Percentiles rank a stretch among this genome's conserved stretches.
phyloP scores from a whole-genome alignment of 2,888 invertebrate species.

The Rhogogaster chlorosoma region DNA sequence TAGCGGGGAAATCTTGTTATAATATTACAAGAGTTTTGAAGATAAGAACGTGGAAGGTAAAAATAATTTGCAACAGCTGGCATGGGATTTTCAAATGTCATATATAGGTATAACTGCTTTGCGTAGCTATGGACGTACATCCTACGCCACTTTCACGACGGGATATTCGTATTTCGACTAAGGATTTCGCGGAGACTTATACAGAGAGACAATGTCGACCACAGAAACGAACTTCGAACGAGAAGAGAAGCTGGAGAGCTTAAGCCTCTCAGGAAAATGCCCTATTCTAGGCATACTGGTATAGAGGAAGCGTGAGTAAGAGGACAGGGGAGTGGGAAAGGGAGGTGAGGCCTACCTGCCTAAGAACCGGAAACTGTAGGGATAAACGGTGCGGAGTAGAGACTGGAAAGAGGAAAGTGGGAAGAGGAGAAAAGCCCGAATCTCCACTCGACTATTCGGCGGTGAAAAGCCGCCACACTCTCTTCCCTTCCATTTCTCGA shows the following conservation, averaged over 20 bases:
- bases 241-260: background rate
- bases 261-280: conserved; percentile 31
- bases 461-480: conserved; percentile 36
- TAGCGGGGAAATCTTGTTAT: background rate
- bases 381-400: conserved; percentile 37
- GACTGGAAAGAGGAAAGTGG: conserved; percentile 35
- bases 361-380: conserved; percentile 52
- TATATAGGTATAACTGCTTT: background rate
- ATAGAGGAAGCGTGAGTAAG: conserved; percentile 39
- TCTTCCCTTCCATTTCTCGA: background rate
- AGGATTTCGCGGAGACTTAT: background rate
- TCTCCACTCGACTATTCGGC: conserved; percentile 45
- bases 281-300: conserved; percentile 34
- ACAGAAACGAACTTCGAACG: background rate
- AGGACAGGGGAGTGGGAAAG: background rate
- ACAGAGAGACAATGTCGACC: conserved; percentile 29
- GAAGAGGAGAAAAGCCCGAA: conserved; percentile 50
- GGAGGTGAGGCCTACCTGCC: conserved; percentile 43
- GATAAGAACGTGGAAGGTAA: background rate
- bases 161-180: background rate
- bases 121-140: background rate
- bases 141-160: background rate
- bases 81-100: background rate
- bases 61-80: background rate
- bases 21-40: background rate